These are phyloP conservation scores for Aphis craccivora DNA, from an alignment of 1,140 invertebrate genomes.

Conservation along the genomic window DNA sequence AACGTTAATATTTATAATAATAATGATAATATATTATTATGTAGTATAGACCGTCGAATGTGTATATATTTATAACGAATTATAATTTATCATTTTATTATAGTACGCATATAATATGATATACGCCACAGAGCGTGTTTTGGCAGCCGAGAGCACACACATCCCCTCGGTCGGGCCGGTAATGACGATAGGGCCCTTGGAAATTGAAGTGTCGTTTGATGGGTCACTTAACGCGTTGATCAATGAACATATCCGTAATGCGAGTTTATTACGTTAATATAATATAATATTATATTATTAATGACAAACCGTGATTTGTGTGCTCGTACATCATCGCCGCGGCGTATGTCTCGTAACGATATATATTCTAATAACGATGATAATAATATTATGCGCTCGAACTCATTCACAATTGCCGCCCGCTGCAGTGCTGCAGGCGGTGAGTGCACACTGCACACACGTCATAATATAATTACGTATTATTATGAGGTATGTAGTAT, in stretches of 20 bases:
- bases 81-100: not conserved
- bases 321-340: not conserved
- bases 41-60: not conserved
- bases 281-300: not conserved
- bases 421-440: not conserved
- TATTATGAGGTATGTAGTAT: not conserved
- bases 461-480: not conserved
- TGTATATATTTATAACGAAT: not conserved
- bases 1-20: not conserved
- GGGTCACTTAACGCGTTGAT: slow-evolving; percentile 13
- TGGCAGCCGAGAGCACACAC: not conserved
- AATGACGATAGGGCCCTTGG: not conserved
- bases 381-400: not conserved
- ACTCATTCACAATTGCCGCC: not conserved
- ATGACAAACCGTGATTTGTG: slow-evolving; percentile 22
- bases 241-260: not conserved
- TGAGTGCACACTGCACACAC: not conserved
- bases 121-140: not conserved
- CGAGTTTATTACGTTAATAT: not conserved
- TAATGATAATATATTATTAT: not conserved
- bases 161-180: not conserved
- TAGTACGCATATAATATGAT: not conserved
- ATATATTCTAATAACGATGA: not conserved
- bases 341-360: not conserved
- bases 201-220: slow-evolving; percentile 30